Evolutionary conservation across 2,797 vertebrate genomes (phyloP), one percentile per base, ranked within the genome.

Genomic region (Chrysocyon brachyurus): DNA sequence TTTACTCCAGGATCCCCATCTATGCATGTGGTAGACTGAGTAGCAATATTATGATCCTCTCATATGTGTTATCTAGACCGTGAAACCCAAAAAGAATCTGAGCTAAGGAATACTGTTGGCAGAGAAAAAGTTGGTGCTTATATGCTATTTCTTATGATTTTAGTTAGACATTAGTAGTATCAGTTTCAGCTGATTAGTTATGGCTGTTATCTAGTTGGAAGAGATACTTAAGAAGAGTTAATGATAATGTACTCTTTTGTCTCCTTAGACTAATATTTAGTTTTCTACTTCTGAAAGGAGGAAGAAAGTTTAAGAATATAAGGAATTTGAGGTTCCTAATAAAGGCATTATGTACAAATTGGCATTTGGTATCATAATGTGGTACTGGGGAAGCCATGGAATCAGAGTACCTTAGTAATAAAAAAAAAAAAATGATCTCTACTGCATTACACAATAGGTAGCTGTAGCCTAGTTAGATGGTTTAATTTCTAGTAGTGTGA

Each of bases 281-380:
- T 92, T 92, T 94, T 11, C 40, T 90, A 12, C 12, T 15, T 85
- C 49, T 82, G 10, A 59, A 87, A 77, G 16, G 21, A n/a, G 85
- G n/a, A 95, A 91, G 12, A 75, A 82, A 56, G 17, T 70, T 97
- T 90, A 46, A 77, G 52, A 61, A 28, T 66, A 9, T 22, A 68
- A 82, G 19, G 24, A 6, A 82, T 85, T 46, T 95, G 85, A 90
- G n/a, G 7, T 92, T 90, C 8, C 16, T 90, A 83, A 66, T 82
- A 61, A 79, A 78, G 68, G 68, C 8, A 12, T 56, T 85, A 21
- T 81, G 12, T 59, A 49, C 6, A 93, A 31, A 82, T 89, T 90
- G 33, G 16, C 59, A 70, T 63, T 6, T 72, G 22, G 10, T 90
- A 3, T 63, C 28, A 59, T 16, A n/a, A 0, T 87, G 14, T 73